Conservation (phyloP, 1,140 invertebrate genomes). For the Sogatella furcifera region DNA sequence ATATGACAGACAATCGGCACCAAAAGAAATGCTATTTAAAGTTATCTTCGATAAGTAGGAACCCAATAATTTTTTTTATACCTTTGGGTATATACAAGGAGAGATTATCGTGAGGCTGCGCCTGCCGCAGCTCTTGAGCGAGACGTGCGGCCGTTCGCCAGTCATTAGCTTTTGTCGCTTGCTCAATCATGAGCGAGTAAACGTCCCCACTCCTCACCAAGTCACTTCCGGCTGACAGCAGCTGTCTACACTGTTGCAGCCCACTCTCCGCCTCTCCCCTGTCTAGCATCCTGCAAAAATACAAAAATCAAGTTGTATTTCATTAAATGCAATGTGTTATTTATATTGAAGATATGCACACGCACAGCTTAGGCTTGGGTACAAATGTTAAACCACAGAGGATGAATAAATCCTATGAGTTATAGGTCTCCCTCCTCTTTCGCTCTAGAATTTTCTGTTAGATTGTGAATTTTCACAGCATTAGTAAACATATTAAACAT, state of each 20-base stretch:
- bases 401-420: too few species aligned
- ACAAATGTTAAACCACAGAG: too few species aligned
- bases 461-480: too few species aligned
- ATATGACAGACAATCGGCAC: neutral
- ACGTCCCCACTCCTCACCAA: constrained; percentile 45
- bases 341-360: too few species aligned
- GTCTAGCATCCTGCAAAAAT: constrained; percentile 34
- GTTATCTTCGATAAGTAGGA: too few species aligned
- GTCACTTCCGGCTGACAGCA: constrained; percentile 37
- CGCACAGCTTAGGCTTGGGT: too few species aligned
- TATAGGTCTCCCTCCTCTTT: too few species aligned
- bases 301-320: too few species aligned
- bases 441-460: too few species aligned
- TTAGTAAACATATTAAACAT: too few species aligned
- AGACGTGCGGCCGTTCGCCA: constrained; percentile 24
- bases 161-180: constrained; percentile 21
- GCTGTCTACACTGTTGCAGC: constrained; percentile 41
- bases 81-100: constrained; percentile 26
- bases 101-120: constrained; percentile 24
- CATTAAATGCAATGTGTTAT: too few species aligned
- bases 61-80: too few species aligned
- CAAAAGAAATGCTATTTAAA: neutral
- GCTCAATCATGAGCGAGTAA: constrained; percentile 42
- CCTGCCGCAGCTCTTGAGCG: constrained; percentile 27
- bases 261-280: constrained; percentile 39